phyloP scores from a whole-genome alignment of 2,113 vertebrate species.

The Vidua chalybeata region DNA sequence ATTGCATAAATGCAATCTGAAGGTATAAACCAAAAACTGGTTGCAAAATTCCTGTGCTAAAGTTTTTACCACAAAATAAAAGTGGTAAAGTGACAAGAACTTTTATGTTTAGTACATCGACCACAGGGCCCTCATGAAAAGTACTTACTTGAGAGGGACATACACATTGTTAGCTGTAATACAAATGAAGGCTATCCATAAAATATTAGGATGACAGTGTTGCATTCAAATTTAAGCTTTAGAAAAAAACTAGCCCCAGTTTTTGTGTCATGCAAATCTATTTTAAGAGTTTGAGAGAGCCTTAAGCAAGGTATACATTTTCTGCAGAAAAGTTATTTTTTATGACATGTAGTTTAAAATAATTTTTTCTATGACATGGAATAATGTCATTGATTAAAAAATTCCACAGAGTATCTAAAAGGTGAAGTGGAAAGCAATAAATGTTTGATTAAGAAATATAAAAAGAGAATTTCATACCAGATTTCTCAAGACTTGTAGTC shows the following conservation, averaged over 20 bases:
- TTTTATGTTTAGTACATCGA: accelerated
- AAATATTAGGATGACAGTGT: background rate
- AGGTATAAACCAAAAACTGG: background rate
- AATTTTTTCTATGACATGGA: background rate
- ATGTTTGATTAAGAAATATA: background rate
- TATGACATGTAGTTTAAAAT: background rate
- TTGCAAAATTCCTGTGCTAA: background rate
- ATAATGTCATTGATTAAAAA: background rate
- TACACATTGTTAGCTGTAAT: background rate
- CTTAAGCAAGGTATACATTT: background rate
- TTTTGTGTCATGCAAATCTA: background rate
- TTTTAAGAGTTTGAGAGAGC: background rate
- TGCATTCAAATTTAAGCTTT: background rate
- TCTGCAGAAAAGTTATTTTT: background rate
- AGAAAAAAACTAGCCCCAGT: background rate
- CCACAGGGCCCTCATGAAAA: background rate
- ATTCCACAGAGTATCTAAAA: background rate
- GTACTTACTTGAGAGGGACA: background rate
- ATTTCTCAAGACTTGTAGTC: conserved; percentile 17
- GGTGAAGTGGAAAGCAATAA: background rate
- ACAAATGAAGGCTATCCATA: background rate
- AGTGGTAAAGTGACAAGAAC: background rate
- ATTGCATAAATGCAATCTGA: background rate
- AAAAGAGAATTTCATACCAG: background rate
- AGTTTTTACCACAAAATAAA: background rate